A percentile compares a stretch with the other conserved stretches of the same genome.
phyloP scores from a whole-genome alignment of 2,113 vertebrate species.

The mouse (Mus musculus) region DNA sequence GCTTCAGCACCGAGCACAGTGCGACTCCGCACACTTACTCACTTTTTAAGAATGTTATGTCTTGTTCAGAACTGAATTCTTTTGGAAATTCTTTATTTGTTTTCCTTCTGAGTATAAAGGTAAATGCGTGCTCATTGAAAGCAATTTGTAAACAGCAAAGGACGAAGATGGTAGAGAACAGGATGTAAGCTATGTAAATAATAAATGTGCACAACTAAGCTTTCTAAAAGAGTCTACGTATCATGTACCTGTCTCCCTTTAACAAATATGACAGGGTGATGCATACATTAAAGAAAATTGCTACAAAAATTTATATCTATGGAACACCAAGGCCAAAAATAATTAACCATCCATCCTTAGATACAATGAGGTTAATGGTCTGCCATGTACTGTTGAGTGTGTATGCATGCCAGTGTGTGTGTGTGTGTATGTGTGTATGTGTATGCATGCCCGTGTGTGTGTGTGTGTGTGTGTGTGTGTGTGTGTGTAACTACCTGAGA shows the following conservation, averaged over 20 bases:
- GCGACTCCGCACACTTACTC: not conserved
- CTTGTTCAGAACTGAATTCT: not conserved
- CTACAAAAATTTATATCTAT: not conserved
- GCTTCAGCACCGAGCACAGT: not conserved
- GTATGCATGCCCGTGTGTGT: not conserved
- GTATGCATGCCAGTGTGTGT: not conserved
- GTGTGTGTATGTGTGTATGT: not conserved
- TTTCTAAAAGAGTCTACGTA: conserved; percentile 14
- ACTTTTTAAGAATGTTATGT: not conserved
- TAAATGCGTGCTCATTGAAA: not conserved
- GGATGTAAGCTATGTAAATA: not conserved
- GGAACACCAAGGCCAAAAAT: conserved; percentile 6
- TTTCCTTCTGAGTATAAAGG: conserved; percentile 33
- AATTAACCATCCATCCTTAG: not conserved
- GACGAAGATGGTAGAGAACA: not conserved
- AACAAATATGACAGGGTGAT: not conserved
- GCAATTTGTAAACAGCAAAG: conserved; percentile 3
- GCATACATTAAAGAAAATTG: conserved; percentile 23
- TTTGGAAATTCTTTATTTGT: not conserved
- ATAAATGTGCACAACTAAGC: not conserved
- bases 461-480: not conserved
- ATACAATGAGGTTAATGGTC: not conserved
- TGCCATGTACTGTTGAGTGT: not conserved
- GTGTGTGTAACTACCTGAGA: not conserved
- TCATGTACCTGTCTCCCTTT: not conserved